Base-by-base conservation (phyloP, 1,140 invertebrate species). In the Drosophila navojoa region DNA sequence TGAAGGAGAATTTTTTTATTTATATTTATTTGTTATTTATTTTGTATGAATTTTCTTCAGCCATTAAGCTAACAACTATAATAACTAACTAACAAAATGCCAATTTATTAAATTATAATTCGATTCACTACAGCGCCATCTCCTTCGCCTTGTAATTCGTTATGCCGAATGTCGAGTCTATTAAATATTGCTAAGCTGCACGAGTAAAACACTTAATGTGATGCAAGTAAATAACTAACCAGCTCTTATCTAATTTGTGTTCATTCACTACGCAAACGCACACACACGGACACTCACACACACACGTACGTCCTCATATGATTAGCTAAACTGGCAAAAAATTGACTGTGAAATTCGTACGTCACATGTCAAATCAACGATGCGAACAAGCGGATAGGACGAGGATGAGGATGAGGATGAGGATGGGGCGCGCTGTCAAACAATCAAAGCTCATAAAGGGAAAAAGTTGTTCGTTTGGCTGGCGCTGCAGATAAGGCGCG, bases 291-390 rank as follows among this genome's bases (percentile, higher is more conserved):
- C 19, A 19, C 19, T 1, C 19, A 2, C 19, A 19, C 19, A 2
- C 19, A 2, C 19, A 22, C 19, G 19, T 22, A 22, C 19, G 19
- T 22, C 19, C 22, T 11, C 32, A 62, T 49, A 35, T 62, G 47
- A 69, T 69, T 69, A 69, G 49, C 15, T 55, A 55, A 49, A 55
- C 62, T 38, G 42, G 19, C 58, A 16, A 49, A 62, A 45, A 49
- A 55, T 49, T 55, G 50, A 55, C 58, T 62, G 10, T 9, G 6
- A 69, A 54, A n/a, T 70, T 55, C 38, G 44, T 38, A 44, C 44
- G 27, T 45, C 25, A 32, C 47, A 45, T 52, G 35, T 47, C 22
- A 55, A 47, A 59, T 25, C 66, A 53, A 32, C 52, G 13, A 45
- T 16, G 11, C 38, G 35, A 40, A 35, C 25, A 47, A 11, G 13